These are phyloP conservation scores for Brienomyrus brachyistius DNA, from an alignment of 2,113 vertebrate genomes.

Conservation along the genomic window DNA sequence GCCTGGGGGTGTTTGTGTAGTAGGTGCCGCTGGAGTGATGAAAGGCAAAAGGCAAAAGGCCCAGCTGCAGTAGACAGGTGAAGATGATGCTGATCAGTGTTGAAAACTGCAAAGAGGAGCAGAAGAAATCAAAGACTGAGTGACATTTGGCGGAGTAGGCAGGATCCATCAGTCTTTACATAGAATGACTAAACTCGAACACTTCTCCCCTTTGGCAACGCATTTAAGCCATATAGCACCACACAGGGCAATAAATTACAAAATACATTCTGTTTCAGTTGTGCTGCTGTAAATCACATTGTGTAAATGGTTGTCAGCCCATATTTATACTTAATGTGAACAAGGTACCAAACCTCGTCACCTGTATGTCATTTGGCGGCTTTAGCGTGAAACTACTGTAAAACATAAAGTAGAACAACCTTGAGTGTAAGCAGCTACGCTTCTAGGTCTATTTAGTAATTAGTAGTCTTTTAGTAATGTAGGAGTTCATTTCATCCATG, in stretches of 20 bases:
- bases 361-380: background rate
- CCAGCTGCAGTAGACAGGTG: background rate
- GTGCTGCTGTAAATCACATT: background rate
- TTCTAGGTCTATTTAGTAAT: background rate
- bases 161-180: background rate
- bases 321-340: background rate
- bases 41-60: background rate
- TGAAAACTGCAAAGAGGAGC: background rate
- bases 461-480: background rate
- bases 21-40: background rate
- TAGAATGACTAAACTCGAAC: background rate
- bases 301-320: background rate
- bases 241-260: background rate
- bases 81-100: background rate
- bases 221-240: background rate
- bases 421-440: background rate
- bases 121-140: background rate
- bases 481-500: background rate
- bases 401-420: background rate
- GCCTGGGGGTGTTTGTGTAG: background rate
- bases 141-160: background rate
- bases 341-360: background rate
- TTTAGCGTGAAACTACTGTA: background rate
- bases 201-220: background rate
- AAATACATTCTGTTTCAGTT: background rate